phyloP scores from a whole-genome alignment of 1,140 invertebrate genomes.

The Caerostris extrusa region DNA sequence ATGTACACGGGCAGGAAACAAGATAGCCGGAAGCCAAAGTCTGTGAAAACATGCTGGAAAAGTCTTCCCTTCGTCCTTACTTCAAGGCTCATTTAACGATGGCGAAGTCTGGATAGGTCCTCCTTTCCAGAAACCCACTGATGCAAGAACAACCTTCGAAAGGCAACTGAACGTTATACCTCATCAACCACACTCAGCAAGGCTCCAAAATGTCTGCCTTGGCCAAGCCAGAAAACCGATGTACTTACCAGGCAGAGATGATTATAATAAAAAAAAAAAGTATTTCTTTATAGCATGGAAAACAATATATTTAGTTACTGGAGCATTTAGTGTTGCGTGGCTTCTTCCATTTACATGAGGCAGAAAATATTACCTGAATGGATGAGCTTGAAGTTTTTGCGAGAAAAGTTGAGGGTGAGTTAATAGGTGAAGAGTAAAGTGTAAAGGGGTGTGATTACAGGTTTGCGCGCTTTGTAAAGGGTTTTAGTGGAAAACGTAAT shows the following conservation, averaged over 20 bases:
- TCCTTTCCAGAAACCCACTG: slow-evolving; percentile 43
- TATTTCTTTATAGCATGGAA: neutral
- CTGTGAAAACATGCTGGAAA: slow-evolving; percentile 15
- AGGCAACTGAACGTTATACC: slow-evolving; percentile 69
- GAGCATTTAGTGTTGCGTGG: slow-evolving; percentile 21
- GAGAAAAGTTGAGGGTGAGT: neutral
- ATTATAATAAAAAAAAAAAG: neutral
- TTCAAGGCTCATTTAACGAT: slow-evolving; percentile 65
- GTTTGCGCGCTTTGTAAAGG: neutral
- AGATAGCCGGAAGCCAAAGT: slow-evolving; percentile 61
- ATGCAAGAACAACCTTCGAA: slow-evolving; percentile 53
- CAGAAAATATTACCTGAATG: slow-evolving; percentile 52
- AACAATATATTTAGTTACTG: slow-evolving; percentile 62
- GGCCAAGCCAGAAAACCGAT: neutral
- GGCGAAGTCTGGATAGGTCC: slow-evolving; percentile 34
- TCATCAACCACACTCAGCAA: slow-evolving; percentile 69
- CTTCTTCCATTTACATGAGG: slow-evolving; percentile 64
- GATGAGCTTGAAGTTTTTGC: slow-evolving; percentile 15
- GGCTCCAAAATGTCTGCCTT: slow-evolving; percentile 42
- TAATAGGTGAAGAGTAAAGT: slow-evolving; percentile 14
- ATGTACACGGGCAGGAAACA: slow-evolving; percentile 37
- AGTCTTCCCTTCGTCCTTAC: neutral
- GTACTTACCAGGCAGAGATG: neutral
- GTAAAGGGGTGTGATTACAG: slow-evolving; percentile 25
- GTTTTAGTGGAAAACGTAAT: neutral